Conservation (phyloP, 2,888 invertebrate genomes). For the Mythimna impura region DNA sequence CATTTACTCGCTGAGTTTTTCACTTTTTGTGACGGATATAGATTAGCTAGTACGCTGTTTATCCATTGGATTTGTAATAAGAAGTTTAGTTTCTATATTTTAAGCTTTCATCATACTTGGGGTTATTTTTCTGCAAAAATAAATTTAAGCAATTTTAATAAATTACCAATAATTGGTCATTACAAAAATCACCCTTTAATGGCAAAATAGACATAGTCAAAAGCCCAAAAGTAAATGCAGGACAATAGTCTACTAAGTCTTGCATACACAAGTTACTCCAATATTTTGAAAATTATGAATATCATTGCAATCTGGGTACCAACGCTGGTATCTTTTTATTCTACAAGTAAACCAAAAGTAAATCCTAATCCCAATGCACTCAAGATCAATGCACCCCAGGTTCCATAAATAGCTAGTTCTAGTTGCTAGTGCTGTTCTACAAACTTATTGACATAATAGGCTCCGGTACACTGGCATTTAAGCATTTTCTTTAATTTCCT, state of each 20-base stretch:
- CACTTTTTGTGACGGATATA: slow-evolving; percentile 14
- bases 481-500: slow-evolving; percentile 47
- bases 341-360: slow-evolving; percentile 38
- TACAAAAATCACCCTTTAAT: no score
- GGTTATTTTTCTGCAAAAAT: not conserved
- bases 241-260: not conserved
- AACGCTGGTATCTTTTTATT: not conserved
- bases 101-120: not conserved
- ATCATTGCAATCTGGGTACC: not conserved
- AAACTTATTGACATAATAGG: slow-evolving; percentile 56
- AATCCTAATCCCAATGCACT: slow-evolving; percentile 38
- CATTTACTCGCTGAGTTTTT: not conserved
- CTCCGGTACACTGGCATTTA: not conserved
- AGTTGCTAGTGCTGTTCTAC: slow-evolving; percentile 54
- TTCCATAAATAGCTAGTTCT: slow-evolving; percentile 81
- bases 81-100: not conserved
- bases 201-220: not conserved
- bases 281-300: slow-evolving; percentile 1
- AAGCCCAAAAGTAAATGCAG: not conserved
- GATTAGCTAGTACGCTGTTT: not conserved
- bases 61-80: not conserved
- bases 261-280: not conserved
- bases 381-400: slow-evolving; percentile 81
- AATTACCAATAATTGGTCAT: no score
- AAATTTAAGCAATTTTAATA: not conserved